A percentile compares a stretch with the other conserved stretches of the same genome.
These are phyloP conservation scores for Equus przewalskii DNA, from an alignment of 2,113 vertebrate species.

Conservation along the genomic window DNA sequence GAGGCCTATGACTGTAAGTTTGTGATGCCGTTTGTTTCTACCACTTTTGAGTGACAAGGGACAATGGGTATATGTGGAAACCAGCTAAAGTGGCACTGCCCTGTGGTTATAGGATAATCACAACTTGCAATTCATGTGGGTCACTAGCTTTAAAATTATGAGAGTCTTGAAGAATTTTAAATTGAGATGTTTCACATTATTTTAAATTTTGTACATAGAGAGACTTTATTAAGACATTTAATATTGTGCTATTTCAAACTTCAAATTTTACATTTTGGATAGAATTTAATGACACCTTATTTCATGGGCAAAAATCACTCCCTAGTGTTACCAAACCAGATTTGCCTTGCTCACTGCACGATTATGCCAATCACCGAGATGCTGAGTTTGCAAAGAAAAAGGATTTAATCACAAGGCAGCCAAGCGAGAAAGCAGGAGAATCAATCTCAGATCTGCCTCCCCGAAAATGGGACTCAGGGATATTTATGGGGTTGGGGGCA, in stretches of 20 bases:
- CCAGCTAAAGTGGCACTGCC: background rate
- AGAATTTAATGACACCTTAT: background rate
- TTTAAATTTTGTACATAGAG: background rate
- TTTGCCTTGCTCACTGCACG: too few species aligned
- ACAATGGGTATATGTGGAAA: background rate
- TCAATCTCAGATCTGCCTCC: too few species aligned
- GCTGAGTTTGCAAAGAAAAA: too few species aligned
- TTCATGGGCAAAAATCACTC: background rate
- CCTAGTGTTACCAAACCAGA: too few species aligned
- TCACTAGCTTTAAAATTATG: background rate
- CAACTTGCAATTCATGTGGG: background rate
- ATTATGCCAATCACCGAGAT: too few species aligned
- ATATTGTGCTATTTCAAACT: background rate
- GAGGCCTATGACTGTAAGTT: background rate
- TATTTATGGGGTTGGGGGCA: too few species aligned
- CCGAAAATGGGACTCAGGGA: too few species aligned
- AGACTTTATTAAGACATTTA: background rate
- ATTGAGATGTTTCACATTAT: background rate
- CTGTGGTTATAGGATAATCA: background rate
- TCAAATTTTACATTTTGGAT: background rate
- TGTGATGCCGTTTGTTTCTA: background rate
- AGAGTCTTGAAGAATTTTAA: conserved; percentile 22
- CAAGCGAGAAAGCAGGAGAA: too few species aligned
- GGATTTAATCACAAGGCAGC: too few species aligned
- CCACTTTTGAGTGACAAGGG: background rate